These are phyloP conservation scores for Penaeus vannamei DNA, from an alignment of 1,140 invertebrate species.

Conservation along the genomic window DNA sequence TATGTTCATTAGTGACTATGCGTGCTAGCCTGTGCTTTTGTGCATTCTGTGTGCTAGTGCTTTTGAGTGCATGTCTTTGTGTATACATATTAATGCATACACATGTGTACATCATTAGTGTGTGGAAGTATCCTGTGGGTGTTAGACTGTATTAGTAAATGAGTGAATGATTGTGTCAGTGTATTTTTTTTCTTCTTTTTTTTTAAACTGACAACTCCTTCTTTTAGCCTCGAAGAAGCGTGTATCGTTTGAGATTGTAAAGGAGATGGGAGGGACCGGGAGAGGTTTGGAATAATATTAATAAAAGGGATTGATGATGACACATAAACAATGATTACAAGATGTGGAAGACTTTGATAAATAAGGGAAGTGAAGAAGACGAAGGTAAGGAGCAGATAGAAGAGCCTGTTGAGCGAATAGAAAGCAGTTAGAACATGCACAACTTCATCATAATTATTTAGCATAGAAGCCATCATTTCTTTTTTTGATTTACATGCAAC, in stretches of 20 bases:
- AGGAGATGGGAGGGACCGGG: no score
- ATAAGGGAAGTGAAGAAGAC: background rate
- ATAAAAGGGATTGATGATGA: no score
- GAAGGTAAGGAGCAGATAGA: background rate
- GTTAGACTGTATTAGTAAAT: background rate
- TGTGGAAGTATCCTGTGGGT: no score
- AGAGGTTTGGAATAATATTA: no score
- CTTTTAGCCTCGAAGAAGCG: no score
- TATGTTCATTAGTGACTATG: no score
- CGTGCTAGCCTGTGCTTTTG: no score
- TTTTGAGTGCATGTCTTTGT: background rate
- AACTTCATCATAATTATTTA: conserved; percentile 50
- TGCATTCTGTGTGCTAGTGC: no score
- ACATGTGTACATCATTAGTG: conserved; percentile 48
- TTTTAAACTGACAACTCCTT: no score
- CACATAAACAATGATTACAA: no score
- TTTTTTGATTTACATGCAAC: conserved; percentile 56
- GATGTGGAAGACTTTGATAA: background rate
- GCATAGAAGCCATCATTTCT: background rate
- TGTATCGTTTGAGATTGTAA: no score
- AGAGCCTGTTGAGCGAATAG: conserved; percentile 54
- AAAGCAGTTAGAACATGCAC: conserved; percentile 42
- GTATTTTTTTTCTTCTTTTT: background rate
- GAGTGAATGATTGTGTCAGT: conserved; percentile 27
- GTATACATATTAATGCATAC: background rate